Conservation (phyloP, 2,888 invertebrate species). For the Rapana venosa region DNA sequence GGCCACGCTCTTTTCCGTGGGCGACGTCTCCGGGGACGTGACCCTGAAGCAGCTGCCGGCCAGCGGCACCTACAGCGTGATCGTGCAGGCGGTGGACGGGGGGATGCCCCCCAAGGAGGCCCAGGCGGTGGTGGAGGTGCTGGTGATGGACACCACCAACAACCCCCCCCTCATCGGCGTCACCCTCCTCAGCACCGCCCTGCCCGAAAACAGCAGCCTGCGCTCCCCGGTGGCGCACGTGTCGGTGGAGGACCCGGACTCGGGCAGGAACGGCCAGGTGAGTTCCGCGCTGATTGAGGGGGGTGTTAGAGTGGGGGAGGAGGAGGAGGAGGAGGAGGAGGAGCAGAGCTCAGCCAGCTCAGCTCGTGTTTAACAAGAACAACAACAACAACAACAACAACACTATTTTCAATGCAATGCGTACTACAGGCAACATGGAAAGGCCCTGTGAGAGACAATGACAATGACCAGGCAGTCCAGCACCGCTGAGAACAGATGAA, state of each 20-base stretch:
- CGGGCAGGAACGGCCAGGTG: constrained; percentile 45
- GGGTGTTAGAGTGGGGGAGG: no score
- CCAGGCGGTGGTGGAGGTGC: constrained; percentile 64
- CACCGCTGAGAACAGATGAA: no score
- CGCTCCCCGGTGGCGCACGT: constrained; percentile 48
- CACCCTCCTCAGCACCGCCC: constrained; percentile 48
- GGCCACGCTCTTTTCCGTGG: constrained; percentile 59
- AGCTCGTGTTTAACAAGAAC: no score
- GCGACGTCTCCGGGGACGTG: constrained; percentile 64
- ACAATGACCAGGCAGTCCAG: no score
- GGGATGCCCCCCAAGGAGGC: constrained; percentile 62
- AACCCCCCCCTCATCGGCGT: constrained; percentile 87
- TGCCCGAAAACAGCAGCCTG: constrained; percentile 41
- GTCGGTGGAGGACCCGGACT: constrained; percentile 50
- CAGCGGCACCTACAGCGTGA: constrained; percentile 62
- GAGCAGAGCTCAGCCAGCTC: no score
- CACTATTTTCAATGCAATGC: no score
- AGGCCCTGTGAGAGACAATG: no score
- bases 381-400: no score
- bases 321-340: no score
- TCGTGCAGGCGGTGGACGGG: constrained; percentile 67
- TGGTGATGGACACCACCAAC: constrained; percentile 91
- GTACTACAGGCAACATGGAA: no score
- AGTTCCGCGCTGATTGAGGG: not conserved
- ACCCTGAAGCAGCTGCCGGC: constrained; percentile 60